Evolutionary conservation across 2,797 vertebrate genomes (phyloP), one percentile per base, ranked within the genome.

Genomic region (Cyclura pinguis): DNA sequence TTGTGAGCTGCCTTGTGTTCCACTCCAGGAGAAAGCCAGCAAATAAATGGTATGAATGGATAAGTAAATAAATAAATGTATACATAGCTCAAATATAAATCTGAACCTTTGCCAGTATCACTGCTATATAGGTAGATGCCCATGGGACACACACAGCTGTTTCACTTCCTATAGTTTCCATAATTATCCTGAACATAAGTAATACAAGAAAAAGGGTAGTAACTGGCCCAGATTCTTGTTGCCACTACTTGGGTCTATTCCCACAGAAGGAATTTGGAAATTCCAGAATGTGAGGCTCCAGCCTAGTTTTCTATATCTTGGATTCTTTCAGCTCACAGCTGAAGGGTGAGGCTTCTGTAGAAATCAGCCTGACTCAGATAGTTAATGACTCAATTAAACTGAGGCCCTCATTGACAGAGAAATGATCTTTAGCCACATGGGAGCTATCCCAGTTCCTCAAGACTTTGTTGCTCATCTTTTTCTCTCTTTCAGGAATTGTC

Each of bases 381-480:
- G 67, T 88, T 88, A 52, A 55, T 52, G 73, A 77, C 55, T 87
- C 55, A 62, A 87, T 77, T 77, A 88, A 87, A 3, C 20, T 69
- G 42, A 80, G 38, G 69, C 22, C 62, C 57, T 88, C 64, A n/a
- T 67, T 69, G 85, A 59, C 55, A 62, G 47, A 81, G 62, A 62
- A 67, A 80, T 55, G 6, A 69, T 76, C 62, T 69, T 72, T 38
- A 55, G 22, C 6, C 18, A 5, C 62, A 12, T 72, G 62, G n/a
- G 47, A 81, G 42, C 62, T 80, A 24, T 38, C 64, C 52, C 77
- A 88, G 22, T 64, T 69, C 38, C 22, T 67, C 9, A 29, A 87
- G 29, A 20, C 38, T 10, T 47, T 64, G 38, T 22, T 76, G 24
- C 29, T 22, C 42, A 50, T n/a, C 59, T 7, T 20, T 80, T 59